Conservation (phyloP, 2,113 vertebrate genomes). For the Tupaia chinensis region DNA sequence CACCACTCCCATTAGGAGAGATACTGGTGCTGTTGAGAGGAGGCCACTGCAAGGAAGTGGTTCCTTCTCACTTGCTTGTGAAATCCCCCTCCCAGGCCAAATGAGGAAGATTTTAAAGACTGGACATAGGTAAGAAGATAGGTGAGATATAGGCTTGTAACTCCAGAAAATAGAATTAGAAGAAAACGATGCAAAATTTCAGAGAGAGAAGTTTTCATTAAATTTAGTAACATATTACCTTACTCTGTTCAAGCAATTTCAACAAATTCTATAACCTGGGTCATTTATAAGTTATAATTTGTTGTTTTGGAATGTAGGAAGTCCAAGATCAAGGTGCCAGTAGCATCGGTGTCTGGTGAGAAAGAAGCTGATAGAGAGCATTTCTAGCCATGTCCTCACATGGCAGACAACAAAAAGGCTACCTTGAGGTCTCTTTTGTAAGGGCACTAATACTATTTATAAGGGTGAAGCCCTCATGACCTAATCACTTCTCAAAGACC, state of each 20-base stretch:
- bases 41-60: neutral
- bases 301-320: neutral
- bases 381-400: neutral
- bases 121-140: neutral
- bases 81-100: neutral
- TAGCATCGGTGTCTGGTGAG: neutral
- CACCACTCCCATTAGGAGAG: neutral
- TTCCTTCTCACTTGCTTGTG: neutral
- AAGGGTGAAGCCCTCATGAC: neutral
- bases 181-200: neutral
- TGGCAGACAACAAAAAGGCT: neutral
- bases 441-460: neutral
- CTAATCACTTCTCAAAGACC: neutral
- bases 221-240: neutral
- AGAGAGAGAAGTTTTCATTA: neutral
- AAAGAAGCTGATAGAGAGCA: neutral
- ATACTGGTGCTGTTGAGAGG: neutral
- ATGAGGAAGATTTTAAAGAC: neutral
- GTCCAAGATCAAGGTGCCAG: neutral
- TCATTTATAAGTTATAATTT: neutral
- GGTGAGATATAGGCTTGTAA: neutral
- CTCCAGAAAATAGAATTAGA: neutral
- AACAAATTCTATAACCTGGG: neutral
- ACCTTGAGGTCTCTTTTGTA: neutral
- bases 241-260: neutral